Percentiles rank a stretch among this genome's conserved stretches.
These are phyloP conservation scores for Encarsia formosa DNA, from an alignment of 2,888 invertebrate genomes.

Conservation along the genomic window DNA sequence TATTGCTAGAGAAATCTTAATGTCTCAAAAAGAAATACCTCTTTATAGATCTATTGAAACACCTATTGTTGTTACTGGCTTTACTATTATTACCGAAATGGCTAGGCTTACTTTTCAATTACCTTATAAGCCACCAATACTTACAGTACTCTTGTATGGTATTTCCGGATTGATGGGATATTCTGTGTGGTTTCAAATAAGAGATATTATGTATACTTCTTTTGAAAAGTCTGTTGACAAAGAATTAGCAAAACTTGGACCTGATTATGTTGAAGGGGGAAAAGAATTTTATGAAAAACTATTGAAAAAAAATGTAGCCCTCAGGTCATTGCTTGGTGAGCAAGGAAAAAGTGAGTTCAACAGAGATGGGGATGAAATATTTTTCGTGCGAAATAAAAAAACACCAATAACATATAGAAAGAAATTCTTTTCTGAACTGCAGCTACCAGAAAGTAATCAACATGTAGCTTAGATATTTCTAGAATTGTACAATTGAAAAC, in stretches of 20 bases:
- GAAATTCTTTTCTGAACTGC: conserved; percentile 60
- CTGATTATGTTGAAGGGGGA: conserved; percentile 68
- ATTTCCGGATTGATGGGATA: conserved; percentile 57
- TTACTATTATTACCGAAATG: conserved; percentile 49
- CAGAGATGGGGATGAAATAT: conserved; percentile 67
- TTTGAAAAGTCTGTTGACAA: conserved; percentile 65
- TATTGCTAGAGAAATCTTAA: conserved; percentile 70
- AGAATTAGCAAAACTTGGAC: conserved; percentile 58
- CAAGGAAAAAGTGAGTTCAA: conserved; percentile 63
- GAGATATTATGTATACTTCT: conserved; percentile 62
- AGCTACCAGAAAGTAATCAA: conserved; percentile 8
- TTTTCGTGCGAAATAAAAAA: conserved; percentile 61
- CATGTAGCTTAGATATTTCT: neutral
- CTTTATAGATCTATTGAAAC: conserved; percentile 49
- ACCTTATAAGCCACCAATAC: conserved; percentile 53
- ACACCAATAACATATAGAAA: conserved; percentile 65
- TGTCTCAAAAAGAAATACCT: conserved; percentile 59
- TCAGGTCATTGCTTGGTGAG: conserved; percentile 63
- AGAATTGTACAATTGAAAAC: conserved; percentile 5
- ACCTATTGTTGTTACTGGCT: neutral
- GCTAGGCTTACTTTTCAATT: conserved; percentile 58
- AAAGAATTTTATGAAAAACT: conserved; percentile 72
- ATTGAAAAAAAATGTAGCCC: conserved; percentile 68
- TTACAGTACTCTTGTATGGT: conserved; percentile 56
- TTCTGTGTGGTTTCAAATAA: conserved; percentile 61